These are phyloP conservation scores for Mythimna ferrago DNA, from an alignment of 2,888 invertebrate species.

Conservation along the genomic window DNA sequence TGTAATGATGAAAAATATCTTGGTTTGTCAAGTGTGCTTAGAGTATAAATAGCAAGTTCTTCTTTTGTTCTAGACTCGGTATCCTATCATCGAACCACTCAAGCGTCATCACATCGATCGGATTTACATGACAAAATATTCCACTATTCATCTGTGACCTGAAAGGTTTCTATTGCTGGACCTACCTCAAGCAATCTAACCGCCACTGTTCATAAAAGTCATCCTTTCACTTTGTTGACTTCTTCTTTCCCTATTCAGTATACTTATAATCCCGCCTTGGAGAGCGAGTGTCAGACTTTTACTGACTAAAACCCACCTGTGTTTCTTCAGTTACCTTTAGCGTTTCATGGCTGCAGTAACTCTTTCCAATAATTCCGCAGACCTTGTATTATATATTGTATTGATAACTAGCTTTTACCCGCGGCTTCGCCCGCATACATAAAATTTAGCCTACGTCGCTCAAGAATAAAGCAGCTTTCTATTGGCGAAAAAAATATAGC, in stretches of 20 bases:
- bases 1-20: constrained; percentile 27
- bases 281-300: too few species aligned
- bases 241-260: neutral
- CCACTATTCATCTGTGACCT: neutral
- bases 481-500: too few species aligned
- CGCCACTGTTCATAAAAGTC: neutral
- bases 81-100: neutral
- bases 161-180: neutral
- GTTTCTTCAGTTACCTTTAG: too few species aligned
- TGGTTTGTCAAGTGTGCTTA: constrained; percentile 3
- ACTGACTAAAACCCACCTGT: too few species aligned
- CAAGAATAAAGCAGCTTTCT: too few species aligned
- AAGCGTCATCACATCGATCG: neutral
- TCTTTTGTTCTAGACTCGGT: neutral
- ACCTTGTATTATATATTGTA: neutral
- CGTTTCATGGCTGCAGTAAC: too few species aligned
- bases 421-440: too few species aligned
- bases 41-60: too few species aligned
- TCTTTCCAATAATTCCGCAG: too few species aligned
- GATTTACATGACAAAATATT: too few species aligned
- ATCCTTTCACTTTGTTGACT: neutral
- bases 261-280: neutral
- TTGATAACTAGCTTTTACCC: too few species aligned
- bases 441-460: too few species aligned
- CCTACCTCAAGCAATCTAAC: neutral